Evolutionary conservation across 2,797 vertebrate species (phyloP), one percentile per base, ranked within the genome.

Genomic region (Onychomys leucogaster): DNA sequence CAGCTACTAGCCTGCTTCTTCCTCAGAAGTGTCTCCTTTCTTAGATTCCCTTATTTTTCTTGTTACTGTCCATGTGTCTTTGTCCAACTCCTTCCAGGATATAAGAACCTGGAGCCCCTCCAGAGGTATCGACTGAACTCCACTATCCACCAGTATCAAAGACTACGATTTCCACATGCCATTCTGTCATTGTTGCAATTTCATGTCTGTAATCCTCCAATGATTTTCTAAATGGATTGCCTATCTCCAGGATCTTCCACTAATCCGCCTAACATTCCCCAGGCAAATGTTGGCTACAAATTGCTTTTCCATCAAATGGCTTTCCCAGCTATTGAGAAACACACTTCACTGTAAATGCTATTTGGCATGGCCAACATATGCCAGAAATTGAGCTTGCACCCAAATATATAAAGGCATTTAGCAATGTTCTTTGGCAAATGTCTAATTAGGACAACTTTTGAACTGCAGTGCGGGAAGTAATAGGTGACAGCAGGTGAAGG

Each of bases 371-470:
- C 27, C 82, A 37, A 52, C 11, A 71, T 65, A 7, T 83, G n/a
- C 12, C 8, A 96, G 69, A 95, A 90, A 83, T 5, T 34, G 27
- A 88, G 57, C 34, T 86, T 89, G 43, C 65, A 14, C 37, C 19
- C 65, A 94, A 88, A 92, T 76, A 76, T 67, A 46, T 80, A 69
- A 83, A 87, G 6, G 3, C 82, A 85, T 34, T 85, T 85, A n/a
- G 61, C 27, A n/a, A 49, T 65, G 82, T 14, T 25, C 29, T 67
- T 85, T n/a, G 82, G 82, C 5, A 85, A 21, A 85, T 1, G 11
- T 34, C 23, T 23, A 85, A 14, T 49, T 67, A 8, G 82, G 63
- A 85, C 61, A 85, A 13, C 61, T 67, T 85, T 67, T 14, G 82
- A 49, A 85, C 43, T 85, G 19, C 6, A 49, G 1, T 32, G 12